A percentile compares a stretch with the other conserved stretches of the same genome.
Evolutionary conservation across 1,140 invertebrate species (phyloP).

Genomic region (Sycobia sp.): DNA sequence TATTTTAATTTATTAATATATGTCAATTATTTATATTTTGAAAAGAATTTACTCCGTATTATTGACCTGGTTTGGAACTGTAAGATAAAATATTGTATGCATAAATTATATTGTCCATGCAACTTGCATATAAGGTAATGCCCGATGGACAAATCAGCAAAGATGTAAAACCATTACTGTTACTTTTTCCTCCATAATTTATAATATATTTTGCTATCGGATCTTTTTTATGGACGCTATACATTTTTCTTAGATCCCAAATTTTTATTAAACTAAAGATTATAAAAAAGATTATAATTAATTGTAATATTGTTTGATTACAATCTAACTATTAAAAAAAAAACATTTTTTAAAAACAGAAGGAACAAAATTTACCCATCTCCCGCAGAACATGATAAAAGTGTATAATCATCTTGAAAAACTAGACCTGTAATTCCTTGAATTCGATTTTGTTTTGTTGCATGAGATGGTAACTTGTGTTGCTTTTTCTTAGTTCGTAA

Average conservation of each 20-base stretch:
- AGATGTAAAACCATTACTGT: slow-evolving; percentile 78
- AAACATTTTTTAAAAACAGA: background rate
- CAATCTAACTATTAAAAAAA: background rate
- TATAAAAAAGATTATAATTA: slow-evolving; percentile 2
- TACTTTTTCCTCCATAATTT: slow-evolving; percentile 71
- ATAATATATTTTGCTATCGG: slow-evolving; percentile 75
- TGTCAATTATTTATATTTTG: background rate
- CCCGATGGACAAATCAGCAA: slow-evolving; percentile 74
- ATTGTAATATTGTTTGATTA: background rate
- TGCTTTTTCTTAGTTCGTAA: slow-evolving; percentile 55
- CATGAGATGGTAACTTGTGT: slow-evolving; percentile 49
- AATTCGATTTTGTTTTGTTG: slow-evolving; percentile 37
- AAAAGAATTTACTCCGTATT: slow-evolving; percentile 48
- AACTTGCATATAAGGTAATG: slow-evolving; percentile 78
- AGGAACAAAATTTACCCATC: slow-evolving; percentile 68
- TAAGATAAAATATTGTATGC: slow-evolving; percentile 79
- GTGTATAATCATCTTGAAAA: slow-evolving; percentile 77
- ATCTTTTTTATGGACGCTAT: slow-evolving; percentile 70
- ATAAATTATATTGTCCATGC: slow-evolving; percentile 85
- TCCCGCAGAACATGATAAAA: slow-evolving; percentile 82
- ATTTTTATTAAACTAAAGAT: slow-evolving; percentile 73
- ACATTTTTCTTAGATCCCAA: slow-evolving; percentile 85
- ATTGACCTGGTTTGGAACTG: slow-evolving; percentile 68
- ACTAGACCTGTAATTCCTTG: slow-evolving; percentile 78
- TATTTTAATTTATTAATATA: background rate